Evolutionary conservation across 2,113 vertebrate genomes (phyloP), one percentile per base, ranked within the genome.

Genomic region (Sturnira hondurensis): DNA sequence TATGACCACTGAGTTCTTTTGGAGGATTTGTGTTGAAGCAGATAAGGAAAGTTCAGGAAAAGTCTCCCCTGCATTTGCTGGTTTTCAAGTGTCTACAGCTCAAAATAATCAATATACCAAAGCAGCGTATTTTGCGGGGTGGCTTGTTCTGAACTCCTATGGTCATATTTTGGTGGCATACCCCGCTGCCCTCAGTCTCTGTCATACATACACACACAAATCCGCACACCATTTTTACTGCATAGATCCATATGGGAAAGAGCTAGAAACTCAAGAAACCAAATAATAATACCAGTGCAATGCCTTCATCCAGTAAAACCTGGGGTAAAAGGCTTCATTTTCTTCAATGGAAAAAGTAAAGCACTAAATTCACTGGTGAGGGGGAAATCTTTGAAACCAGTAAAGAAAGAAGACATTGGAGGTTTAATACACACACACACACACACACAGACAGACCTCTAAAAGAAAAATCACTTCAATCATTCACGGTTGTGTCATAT

Each of bases 401-500:
- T 4, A 24, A 61, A 24, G 63, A 38, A 26, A 94, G 16, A 65
- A 54, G 82, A 26, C 13, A 84, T 26, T 93, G 83, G 71, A 76
- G 41, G 70, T 54, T 54, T 20, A 54, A 54, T 52, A 52, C 4
- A 17, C 15, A 52, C 15, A 16, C 5, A 54, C 4, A 54, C 5
- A 54, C 16, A 54, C 17, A 54, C 17, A 54, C 52, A 54, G 5
- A 56, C 54, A 56, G 8, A 3, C 56, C 56, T 58, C 56, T 58
- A 58, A 92, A 84, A 97, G 95, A 19, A 93, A 94, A 94, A 96
- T 95, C 94, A 36, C 22, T 92, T 71, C 90, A 97, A n/a, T 97
- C 94, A 93, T 92, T 47, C 93, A 76, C 4, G 36, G 68, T 5
- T 97, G 88, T 77, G 56, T 97, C 45, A 36, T 50, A 96, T 89